Conservation (phyloP, 2,888 invertebrate genomes). For the Diadegma fenestrale region DNA sequence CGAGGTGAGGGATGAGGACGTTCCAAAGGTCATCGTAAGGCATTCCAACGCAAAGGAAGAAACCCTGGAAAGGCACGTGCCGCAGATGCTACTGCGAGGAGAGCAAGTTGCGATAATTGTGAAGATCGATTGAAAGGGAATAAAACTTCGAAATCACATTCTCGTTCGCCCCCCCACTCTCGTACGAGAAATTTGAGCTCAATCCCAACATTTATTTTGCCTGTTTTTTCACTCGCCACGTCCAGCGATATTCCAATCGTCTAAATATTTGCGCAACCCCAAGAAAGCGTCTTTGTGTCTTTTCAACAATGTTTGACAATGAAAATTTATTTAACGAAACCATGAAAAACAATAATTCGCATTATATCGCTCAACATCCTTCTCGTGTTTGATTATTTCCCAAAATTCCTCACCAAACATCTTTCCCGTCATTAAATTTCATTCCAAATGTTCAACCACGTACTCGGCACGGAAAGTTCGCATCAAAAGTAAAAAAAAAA, state of each 20-base stretch:
- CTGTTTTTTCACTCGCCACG: neutral
- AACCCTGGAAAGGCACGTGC: conserved; percentile 89
- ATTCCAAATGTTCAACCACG: neutral
- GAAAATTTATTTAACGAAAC: neutral
- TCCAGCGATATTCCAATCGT: neutral
- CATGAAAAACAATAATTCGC: neutral
- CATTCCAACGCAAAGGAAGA: conserved; percentile 88
- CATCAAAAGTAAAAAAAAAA: neutral
- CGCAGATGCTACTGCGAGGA: conserved; percentile 91
- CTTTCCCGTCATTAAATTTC: neutral
- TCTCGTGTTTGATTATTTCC: neutral
- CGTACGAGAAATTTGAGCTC: neutral
- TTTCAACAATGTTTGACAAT: neutral
- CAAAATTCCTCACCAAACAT: neutral
- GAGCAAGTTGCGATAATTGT: conserved; percentile 90
- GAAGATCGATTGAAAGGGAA: conserved; percentile 77
- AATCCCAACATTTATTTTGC: neutral
- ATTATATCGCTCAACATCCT: neutral
- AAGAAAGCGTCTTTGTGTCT: neutral
- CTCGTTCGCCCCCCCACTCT: neutral
- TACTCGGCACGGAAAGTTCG: neutral
- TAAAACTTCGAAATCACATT: neutral
- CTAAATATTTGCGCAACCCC: neutral
- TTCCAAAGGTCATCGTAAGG: conserved; percentile 87
- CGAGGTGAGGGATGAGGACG: conserved; percentile 84